Evolutionary conservation across 1,140 invertebrate genomes (phyloP), one percentile per base, ranked within the genome.

Genomic region (Drosophila tristis): DNA sequence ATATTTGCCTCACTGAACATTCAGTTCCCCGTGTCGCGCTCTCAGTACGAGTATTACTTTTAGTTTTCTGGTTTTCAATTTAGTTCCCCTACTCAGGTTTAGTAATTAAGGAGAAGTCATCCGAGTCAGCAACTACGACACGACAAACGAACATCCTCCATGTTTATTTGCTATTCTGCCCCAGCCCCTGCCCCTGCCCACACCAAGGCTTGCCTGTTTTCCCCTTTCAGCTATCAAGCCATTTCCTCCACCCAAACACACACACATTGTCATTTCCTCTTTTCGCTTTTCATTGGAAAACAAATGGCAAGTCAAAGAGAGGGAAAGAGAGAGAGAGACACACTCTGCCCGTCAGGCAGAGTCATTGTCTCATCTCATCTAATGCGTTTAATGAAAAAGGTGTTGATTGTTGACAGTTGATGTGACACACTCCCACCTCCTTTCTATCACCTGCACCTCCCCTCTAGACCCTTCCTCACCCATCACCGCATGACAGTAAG

Each of bases 351-450:
- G 35, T 13, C 35, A 39, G 42, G 54, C 53, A 66, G 58, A 51
- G 70, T 75, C 72, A 58, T 74, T 75, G 72, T 74, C 70, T 61
- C 71, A 86, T 68, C 81, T 74, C 82, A 74, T 75, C 84, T 89
- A 89, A 89, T 89, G 84, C 84, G 80, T 79, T 89, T 89, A 89
- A 89, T 89, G 84, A 89, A 89, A 89, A 89, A 89, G 79, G 84
- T 89, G 84, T 89, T 89, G 84, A 89, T 89, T 89, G 84, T 84
- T 89, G 82, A 87, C 82, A 74, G 81, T 72, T 71, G 54, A 68
- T 63, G 76, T 68, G 64, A 25, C 51, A 70, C 66, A 70, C 50
- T 15, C 15, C 64, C 49, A 48, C 54, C 9, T 45, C 20, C 16
- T 23, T 2, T 25, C 23, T 25, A 25, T 25, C 48, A 29, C 25